These are phyloP conservation scores for Odocoileus hemionus DNA, from an alignment of 2,113 vertebrate genomes.

Conservation along the genomic window DNA sequence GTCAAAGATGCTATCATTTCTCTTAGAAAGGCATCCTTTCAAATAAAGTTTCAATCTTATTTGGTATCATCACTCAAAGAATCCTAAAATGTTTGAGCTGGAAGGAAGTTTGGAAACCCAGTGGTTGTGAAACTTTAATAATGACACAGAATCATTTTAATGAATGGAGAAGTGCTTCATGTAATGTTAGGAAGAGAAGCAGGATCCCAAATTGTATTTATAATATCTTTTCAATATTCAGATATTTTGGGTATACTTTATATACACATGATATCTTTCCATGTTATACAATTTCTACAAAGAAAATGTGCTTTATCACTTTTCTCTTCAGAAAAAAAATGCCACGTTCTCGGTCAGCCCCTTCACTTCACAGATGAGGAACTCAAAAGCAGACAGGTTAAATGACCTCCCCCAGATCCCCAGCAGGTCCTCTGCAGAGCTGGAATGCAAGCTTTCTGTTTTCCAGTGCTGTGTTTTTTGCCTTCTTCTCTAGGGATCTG, in stretches of 20 bases:
- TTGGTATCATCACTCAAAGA: not conserved
- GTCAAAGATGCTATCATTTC: not conserved
- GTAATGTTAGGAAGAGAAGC: not conserved
- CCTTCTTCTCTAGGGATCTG: not conserved
- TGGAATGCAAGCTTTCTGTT: not conserved
- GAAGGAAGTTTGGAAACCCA: slow-evolving; percentile 11
- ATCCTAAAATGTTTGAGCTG: not conserved
- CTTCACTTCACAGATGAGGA: not conserved
- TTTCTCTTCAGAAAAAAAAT: not conserved
- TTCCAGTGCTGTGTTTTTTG: not conserved
- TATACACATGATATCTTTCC: not conserved
- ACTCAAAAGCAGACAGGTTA: not conserved
- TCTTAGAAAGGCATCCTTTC: not conserved
- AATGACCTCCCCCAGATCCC: not conserved
- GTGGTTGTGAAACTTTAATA: not conserved
- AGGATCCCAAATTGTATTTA: not conserved
- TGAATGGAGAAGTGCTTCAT: not conserved
- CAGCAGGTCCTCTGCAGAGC: not conserved
- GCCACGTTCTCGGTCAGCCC: not conserved
- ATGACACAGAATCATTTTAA: not conserved
- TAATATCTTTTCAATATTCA: not conserved
- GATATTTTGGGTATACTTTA: not conserved
- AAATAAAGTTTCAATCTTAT: not conserved
- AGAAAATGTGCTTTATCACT: not conserved
- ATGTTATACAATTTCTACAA: not conserved